Evolutionary conservation across 1,140 invertebrate species (phyloP).

Genomic region (Aricia agestis): DNA sequence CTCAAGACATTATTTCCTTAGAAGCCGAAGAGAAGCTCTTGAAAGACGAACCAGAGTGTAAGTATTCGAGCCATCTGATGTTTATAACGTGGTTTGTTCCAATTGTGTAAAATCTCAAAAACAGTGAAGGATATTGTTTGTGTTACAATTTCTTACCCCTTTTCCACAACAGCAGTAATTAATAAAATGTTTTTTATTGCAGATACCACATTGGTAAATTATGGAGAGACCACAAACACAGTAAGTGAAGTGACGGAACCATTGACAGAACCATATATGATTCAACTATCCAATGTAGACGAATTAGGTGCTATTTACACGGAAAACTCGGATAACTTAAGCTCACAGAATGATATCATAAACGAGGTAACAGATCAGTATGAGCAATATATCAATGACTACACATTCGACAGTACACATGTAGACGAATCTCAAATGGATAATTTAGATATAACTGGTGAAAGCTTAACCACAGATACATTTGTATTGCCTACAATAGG

Average conservation of each 20-base stretch:
- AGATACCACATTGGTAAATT: conserved; percentile 69
- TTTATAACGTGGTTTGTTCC: too few relatives aligned
- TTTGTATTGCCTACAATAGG: conserved; percentile 48
- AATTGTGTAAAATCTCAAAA: neutral
- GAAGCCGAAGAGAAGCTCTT: conserved; percentile 69
- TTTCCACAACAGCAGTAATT: too few relatives aligned
- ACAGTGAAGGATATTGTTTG: too few relatives aligned
- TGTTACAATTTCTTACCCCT: too few relatives aligned
- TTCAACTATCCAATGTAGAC: conserved; percentile 42
- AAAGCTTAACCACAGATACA: conserved; percentile 37
- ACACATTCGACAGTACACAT: conserved; percentile 49
- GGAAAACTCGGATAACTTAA: conserved; percentile 50
- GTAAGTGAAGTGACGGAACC: conserved; percentile 37
- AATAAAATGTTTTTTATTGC: conserved; percentile 24
- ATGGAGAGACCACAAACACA: conserved; percentile 53
- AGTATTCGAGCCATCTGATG: conserved; percentile 21
- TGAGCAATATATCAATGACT: conserved; percentile 62
- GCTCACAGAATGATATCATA: conserved; percentile 49
- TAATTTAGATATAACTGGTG: conserved; percentile 33
- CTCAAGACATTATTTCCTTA: conserved; percentile 63
- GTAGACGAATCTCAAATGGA: conserved; percentile 38
- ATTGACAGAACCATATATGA: conserved; percentile 41
- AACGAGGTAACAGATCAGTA: conserved; percentile 53
- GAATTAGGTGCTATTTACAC: conserved; percentile 62
- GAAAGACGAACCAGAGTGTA: conserved; percentile 71